A percentile compares a stretch with the other conserved stretches of the same genome.
These are phyloP conservation scores for Notoglanidium macrostoma DNA, from an alignment of 2,797 vertebrate species.

Conservation along the genomic window DNA sequence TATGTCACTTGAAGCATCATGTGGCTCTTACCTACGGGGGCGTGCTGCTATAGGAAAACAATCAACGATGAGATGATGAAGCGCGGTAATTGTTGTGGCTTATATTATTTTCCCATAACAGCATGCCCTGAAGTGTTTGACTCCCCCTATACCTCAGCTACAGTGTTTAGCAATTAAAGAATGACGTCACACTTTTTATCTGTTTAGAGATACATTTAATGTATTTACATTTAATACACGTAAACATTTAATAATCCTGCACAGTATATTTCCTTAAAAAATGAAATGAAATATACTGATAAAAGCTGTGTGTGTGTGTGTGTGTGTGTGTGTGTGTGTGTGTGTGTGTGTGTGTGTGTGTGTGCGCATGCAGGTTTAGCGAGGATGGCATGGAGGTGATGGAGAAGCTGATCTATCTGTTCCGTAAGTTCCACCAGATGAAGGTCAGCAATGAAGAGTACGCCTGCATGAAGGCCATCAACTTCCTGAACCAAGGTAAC, in stretches of 20 bases:
- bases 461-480: constrained; percentile 98
- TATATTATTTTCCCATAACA: not conserved
- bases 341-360: constrained; percentile 43
- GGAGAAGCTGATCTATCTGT: constrained; percentile 95
- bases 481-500: constrained; percentile 98
- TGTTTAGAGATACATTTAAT: not conserved
- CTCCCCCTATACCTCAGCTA: not conserved
- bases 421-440: constrained; percentile 93
- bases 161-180: not conserved
- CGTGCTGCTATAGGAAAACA: not conserved
- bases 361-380: constrained; percentile 85
- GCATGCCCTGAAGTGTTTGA: not conserved
- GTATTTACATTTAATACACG: no score
- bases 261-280: not conserved
- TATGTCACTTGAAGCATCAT: not conserved
- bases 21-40: not conserved
- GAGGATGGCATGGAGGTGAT: constrained; percentile 99
- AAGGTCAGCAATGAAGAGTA: constrained; percentile 99
- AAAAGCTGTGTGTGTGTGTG: constrained; percentile 15
- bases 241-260: not conserved
- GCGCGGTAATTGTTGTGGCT: not conserved
- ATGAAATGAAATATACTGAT: not conserved
- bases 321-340: constrained; percentile 13
- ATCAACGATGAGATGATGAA: not conserved
- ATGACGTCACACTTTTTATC: not conserved